Evolutionary conservation across 2,797 vertebrate species (phyloP).

Genomic region (Anolis apletophallus): DNA sequence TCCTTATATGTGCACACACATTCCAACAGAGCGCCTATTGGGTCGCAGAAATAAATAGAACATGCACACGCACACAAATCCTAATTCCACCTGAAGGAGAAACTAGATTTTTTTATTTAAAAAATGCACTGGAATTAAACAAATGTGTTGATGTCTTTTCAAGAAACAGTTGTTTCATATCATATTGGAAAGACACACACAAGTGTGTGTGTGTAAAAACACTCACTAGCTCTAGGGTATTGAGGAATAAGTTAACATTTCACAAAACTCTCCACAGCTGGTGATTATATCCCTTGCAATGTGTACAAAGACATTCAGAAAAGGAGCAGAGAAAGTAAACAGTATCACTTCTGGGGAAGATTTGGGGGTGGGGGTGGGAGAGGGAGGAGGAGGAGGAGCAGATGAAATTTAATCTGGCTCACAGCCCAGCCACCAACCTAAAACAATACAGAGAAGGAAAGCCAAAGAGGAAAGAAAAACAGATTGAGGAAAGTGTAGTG

Average conservation of each 20-base stretch:
- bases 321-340: constrained; percentile 77
- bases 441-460: constrained; percentile 73
- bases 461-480: constrained; percentile 68
- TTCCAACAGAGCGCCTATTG: constrained; percentile 36
- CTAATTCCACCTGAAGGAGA: constrained; percentile 19
- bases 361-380: constrained; percentile 18
- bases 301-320: constrained; percentile 72
- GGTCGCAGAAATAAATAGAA: constrained; percentile 26
- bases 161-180: constrained; percentile 61
- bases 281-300: constrained; percentile 74
- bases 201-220: constrained; percentile 37
- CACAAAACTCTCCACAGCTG: constrained; percentile 74
- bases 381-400: constrained; percentile 48
- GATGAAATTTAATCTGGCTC: constrained; percentile 70
- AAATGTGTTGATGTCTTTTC: constrained; percentile 63
- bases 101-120: constrained; percentile 21
- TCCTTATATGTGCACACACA: constrained; percentile 55
- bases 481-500: constrained; percentile 53
- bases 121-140: constrained; percentile 26
- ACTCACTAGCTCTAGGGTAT: constrained; percentile 58
- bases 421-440: constrained; percentile 71
- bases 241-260: constrained; percentile 66
- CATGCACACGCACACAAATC: neutral
- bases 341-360: constrained; percentile 75
- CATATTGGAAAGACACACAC: constrained; percentile 28